Evolutionary conservation across 2,113 vertebrate genomes (phyloP).

Genomic region (Catharus bicknelli): DNA sequence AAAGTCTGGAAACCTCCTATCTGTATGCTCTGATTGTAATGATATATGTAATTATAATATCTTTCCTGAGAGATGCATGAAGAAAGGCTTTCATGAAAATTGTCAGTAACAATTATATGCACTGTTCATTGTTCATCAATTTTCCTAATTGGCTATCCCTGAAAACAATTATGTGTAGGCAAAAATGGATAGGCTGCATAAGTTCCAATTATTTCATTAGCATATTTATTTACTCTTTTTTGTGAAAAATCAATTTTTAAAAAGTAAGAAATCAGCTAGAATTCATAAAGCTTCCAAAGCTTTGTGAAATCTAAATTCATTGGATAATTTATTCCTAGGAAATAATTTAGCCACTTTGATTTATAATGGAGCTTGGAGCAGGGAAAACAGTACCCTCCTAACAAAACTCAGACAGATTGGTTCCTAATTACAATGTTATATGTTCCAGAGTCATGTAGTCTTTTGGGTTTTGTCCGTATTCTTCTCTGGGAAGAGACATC

Average conservation of each 20-base stretch:
- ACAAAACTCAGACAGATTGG: conserved; percentile 34
- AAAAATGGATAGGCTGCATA: neutral
- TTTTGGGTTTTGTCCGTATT: conserved; percentile 26
- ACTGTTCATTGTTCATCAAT: neutral
- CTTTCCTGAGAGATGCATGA: neutral
- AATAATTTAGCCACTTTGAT: conserved; percentile 18
- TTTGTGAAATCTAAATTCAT: neutral
- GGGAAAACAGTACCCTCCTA: neutral
- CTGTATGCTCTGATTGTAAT: neutral
- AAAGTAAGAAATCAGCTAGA: neutral
- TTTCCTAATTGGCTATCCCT: neutral
- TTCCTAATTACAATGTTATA: conserved; percentile 16
- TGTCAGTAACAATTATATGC: neutral
- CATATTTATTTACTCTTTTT: neutral
- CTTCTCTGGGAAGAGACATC: conserved; percentile 45
- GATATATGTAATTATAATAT: neutral
- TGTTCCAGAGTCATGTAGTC: neutral
- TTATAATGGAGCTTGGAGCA: neutral
- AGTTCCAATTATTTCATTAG: neutral
- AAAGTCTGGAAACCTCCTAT: neutral
- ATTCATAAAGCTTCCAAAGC: neutral
- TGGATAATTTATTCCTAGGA: neutral
- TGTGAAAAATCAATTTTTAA: neutral
- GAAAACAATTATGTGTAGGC: neutral
- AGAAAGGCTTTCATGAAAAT: neutral